Evolutionary conservation across 1,140 invertebrate genomes (phyloP).

Genomic region (Drosophila azteca): DNA sequence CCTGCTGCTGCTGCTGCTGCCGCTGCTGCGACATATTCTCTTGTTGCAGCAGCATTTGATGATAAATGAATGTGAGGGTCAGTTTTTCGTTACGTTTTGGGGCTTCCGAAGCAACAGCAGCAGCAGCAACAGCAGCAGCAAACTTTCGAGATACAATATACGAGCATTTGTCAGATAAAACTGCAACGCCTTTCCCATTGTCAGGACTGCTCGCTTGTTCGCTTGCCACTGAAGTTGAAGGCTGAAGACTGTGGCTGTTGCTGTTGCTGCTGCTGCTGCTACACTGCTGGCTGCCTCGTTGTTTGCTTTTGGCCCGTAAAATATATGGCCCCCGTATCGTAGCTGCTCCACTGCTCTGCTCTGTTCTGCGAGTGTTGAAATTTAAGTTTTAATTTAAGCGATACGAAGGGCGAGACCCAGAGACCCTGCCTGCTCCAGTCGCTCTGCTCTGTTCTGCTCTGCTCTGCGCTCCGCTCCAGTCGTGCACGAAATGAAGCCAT

Average conservation of each 20-base stretch:
- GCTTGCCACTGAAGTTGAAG: conserved; percentile 44
- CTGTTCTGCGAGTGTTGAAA: conserved; percentile 70
- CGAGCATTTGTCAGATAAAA: conserved; percentile 80
- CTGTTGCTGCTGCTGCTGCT: conserved; percentile 33
- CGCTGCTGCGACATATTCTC: conserved; percentile 35
- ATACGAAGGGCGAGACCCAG: conserved; percentile 62
- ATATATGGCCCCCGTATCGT: conserved; percentile 66
- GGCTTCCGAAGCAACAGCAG: conserved; percentile 15
- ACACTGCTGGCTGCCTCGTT: conserved; percentile 11
- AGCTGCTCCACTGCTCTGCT: conserved; percentile 4
- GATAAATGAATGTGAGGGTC: conserved; percentile 81
- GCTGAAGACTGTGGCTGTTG: conserved; percentile 15
- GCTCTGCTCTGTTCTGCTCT: too few species aligned
- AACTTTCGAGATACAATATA: conserved; percentile 73
- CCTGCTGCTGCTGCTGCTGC: too few species aligned
- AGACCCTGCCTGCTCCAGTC: background rate
- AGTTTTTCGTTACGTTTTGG: conserved; percentile 50
- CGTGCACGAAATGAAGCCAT: conserved; percentile 73
- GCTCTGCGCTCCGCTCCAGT: conserved; percentile 19
- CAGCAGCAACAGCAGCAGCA: conserved; percentile 37
- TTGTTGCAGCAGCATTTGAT: conserved; percentile 48
- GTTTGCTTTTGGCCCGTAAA: conserved; percentile 57
- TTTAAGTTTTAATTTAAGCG: conserved; percentile 81
- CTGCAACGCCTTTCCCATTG: conserved; percentile 77
- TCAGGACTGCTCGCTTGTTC: conserved; percentile 29